phyloP scores from a whole-genome alignment of 2,888 invertebrate genomes.

The Zelleria hepariella region DNA sequence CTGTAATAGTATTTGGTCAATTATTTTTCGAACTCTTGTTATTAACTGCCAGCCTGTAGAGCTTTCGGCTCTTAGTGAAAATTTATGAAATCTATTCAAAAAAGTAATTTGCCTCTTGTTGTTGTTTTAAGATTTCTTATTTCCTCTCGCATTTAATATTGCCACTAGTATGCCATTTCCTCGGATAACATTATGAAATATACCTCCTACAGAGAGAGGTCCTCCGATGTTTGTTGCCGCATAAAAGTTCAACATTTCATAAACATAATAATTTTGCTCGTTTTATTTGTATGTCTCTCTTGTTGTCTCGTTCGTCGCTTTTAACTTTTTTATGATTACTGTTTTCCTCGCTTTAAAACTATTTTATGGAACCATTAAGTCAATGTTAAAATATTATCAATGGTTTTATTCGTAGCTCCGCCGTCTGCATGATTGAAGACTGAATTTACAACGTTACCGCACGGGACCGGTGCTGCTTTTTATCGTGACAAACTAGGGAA shows the following conservation, averaged over 20 bases:
- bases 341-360: background rate
- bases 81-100: too few species aligned
- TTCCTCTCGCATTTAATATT: slow-evolving; percentile 27
- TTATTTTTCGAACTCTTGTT: too few species aligned
- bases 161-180: slow-evolving; percentile 31
- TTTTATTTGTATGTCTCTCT: background rate
- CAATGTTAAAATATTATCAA: background rate
- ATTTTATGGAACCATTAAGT: background rate
- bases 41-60: too few species aligned
- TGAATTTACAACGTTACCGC: background rate
- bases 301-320: background rate
- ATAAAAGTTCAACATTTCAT: background rate
- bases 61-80: too few species aligned
- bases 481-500: background rate
- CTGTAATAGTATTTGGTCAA: too few species aligned
- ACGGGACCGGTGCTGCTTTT: background rate
- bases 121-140: slow-evolving; percentile 53
- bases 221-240: background rate
- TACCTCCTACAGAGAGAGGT: slow-evolving; percentile 13
- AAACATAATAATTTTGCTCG: background rate
- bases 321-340: background rate
- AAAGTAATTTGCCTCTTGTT: slow-evolving; percentile 44
- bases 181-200: slow-evolving; percentile 45
- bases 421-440: background rate
- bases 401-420: background rate